Conservation (phyloP, 1,140 invertebrate genomes). For the Aphis craccivora region DNA sequence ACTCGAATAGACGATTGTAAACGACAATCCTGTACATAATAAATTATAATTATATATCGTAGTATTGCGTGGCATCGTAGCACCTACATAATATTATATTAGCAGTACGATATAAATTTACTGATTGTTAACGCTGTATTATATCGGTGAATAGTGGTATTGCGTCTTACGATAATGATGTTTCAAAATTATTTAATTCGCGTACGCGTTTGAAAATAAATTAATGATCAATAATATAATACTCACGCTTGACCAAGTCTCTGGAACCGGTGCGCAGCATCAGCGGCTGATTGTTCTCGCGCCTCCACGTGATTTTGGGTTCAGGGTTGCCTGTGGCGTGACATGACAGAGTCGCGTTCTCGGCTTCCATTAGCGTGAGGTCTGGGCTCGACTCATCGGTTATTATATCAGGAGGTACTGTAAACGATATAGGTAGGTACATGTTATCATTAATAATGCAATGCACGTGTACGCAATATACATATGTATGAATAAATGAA, state of each 20-base stretch:
- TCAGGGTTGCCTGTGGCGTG: constrained; percentile 70
- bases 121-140: background rate
- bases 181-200: background rate
- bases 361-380: constrained; percentile 71
- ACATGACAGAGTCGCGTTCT: constrained; percentile 74
- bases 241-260: constrained; percentile 64
- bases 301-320: constrained; percentile 68
- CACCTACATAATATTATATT: background rate
- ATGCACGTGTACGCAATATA: no score
- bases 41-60: background rate
- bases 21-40: background rate
- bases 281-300: constrained; percentile 66
- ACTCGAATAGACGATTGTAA: background rate
- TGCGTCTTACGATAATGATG: background rate
- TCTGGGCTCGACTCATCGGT: constrained; percentile 71
- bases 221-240: background rate
- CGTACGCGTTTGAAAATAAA: background rate
- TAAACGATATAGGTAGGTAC: constrained; percentile 60
- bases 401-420: constrained; percentile 73
- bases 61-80: background rate
- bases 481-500: no score
- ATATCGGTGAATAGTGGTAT: background rate
- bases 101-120: background rate
- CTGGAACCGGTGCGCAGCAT: constrained; percentile 63
- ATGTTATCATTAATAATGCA: background rate